Evolutionary conservation across 2,888 invertebrate species (phyloP).

Genomic region (Tromatobia lineatoria): DNA sequence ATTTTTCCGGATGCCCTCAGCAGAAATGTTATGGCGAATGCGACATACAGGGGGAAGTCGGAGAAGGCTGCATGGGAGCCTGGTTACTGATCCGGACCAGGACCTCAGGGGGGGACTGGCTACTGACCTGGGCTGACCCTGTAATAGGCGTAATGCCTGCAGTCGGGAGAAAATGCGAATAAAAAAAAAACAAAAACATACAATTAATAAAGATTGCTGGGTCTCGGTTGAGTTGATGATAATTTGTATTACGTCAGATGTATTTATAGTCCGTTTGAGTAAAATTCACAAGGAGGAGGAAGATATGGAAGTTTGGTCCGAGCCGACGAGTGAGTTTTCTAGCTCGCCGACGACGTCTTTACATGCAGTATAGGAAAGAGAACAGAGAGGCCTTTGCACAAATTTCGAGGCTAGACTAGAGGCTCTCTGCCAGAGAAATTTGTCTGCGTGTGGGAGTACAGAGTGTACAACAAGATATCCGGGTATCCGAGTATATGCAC

Average conservation of each 20-base stretch:
- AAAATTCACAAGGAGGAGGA: constrained; percentile 34
- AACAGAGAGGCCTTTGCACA: constrained; percentile 13
- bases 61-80: too few species aligned
- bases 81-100: too few species aligned
- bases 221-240: constrained; percentile 69
- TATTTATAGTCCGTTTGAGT: neutral
- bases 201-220: constrained; percentile 73
- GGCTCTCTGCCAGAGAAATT: constrained; percentile 43
- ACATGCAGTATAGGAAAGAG: constrained; percentile 7
- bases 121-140: too few species aligned
- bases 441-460: constrained; percentile 16
- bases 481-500: constrained; percentile 11
- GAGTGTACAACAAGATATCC: constrained; percentile 39
- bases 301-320: neutral
- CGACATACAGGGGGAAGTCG: too few species aligned
- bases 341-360: constrained; percentile 21
- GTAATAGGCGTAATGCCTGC: too few species aligned
- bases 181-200: too few species aligned
- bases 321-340: constrained; percentile 24
- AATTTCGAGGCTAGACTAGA: constrained; percentile 1
- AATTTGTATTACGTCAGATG: constrained; percentile 67
- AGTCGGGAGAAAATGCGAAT: too few species aligned
- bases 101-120: too few species aligned
- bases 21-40: too few species aligned
- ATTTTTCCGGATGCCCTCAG: too few species aligned